Conservation (phyloP, 2,888 invertebrate species). For the Idaea biselata region DNA sequence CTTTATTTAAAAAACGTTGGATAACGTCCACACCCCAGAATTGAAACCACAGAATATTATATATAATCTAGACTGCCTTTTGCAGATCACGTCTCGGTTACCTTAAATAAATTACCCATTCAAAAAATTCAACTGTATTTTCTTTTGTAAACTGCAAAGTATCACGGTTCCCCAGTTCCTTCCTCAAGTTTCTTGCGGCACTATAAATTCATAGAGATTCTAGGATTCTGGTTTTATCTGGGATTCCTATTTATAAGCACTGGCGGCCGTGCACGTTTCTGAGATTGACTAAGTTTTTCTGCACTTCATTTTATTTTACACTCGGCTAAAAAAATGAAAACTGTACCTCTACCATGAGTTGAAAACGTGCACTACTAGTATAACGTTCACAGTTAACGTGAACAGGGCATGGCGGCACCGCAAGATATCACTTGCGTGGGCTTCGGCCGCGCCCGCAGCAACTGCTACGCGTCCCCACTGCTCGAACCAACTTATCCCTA, state of each 20-base stretch:
- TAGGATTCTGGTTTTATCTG: conserved; percentile 35
- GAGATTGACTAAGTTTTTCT: conserved; percentile 45
- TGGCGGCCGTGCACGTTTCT: conserved; percentile 16
- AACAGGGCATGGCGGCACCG: no score
- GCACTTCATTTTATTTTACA: conserved; percentile 39
- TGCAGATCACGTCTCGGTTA: conserved; percentile 10
- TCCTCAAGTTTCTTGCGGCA: conserved; percentile 45
- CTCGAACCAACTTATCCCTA: no score
- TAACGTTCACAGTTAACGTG: no score
- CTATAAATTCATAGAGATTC: conserved; percentile 51
- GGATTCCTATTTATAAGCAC: conserved; percentile 41
- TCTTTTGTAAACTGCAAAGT: conserved; percentile 38
- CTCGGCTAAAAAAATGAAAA: conserved; percentile 19
- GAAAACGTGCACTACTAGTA: no score
- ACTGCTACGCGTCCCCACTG: no score
- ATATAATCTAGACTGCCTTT: not conserved
- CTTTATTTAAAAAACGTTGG: not conserved
- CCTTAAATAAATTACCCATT: conserved; percentile 30
- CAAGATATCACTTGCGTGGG: no score
- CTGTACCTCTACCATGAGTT: conserved; percentile 8
- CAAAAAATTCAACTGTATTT: conserved; percentile 35
- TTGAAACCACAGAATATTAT: no score
- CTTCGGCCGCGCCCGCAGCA: no score
- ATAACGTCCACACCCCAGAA: not conserved
- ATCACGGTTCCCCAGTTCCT: conserved; percentile 34